Evolutionary conservation across 2,888 invertebrate species (phyloP), one percentile per base, ranked within the genome.

Genomic region (Eupithecia tripunctaria): DNA sequence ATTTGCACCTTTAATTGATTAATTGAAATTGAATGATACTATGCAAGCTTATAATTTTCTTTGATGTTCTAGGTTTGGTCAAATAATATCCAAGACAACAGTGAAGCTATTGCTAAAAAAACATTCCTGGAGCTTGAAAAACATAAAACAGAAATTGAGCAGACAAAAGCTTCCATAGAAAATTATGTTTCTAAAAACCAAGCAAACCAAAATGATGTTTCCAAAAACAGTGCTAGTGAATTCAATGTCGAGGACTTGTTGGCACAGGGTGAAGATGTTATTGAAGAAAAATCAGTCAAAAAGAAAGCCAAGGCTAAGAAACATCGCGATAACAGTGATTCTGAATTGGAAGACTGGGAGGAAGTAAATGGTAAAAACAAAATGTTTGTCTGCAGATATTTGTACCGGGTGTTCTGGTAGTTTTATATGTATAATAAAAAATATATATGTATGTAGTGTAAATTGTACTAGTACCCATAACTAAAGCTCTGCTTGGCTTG

Each of bases 301-400:
- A 89, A 88, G 67, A 86, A 86, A 81, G 72, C 72, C 3, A 89
- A 86, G 73, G 76, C 75, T n/a, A 86, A 86, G 82, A 90, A 82
- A 71, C 75, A 64, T 1, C 87, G 83, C 80, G 81, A 86, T 79
- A 88, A 90, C 36, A 95, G 95, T 81, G 96, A 96, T 66, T 96
- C 96, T 4, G 97, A 97, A 82, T 94, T 96, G 68, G 96, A 96
- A 78, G 95, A 96, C 84, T 97, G 96, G 96, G 97, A 97, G 86
- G 97, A 97, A 93, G 97, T 97, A 67, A 95, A 96, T 90, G 96
- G 96, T 91, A 91, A 67, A n/a, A 27, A 27, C 1, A 60, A 60
- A n/a, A n/a, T n/a, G n/a, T n/a, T n/a, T n/a, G n/a, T n/a, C n/a
- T n/a, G n/a, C n/a, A n/a, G n/a, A n/a, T n/a, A n/a, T n/a, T n/a